Percentiles rank a stretch among this genome's conserved stretches.
These are phyloP conservation scores for Drosophila subquinaria DNA, from an alignment of 2,888 invertebrate species.

Conservation along the genomic window DNA sequence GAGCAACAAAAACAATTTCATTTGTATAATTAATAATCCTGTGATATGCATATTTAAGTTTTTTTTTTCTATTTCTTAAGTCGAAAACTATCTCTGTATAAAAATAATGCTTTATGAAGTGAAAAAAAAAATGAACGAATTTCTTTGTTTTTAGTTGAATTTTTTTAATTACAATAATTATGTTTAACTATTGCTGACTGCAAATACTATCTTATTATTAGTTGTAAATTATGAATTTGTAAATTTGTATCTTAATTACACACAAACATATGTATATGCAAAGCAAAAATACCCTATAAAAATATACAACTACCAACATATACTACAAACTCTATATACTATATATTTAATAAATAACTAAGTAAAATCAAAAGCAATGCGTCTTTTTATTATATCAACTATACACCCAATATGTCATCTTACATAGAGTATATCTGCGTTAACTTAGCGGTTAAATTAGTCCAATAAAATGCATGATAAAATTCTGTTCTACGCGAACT, in stretches of 20 bases:
- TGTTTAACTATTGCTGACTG: slow-evolving; percentile 3
- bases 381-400: no score
- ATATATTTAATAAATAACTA: slow-evolving; percentile 60
- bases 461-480: not conserved
- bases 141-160: slow-evolving; percentile 39
- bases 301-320: slow-evolving; percentile 20
- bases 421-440: not conserved
- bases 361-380: slow-evolving; percentile 30
- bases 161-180: slow-evolving; percentile 22
- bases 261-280: slow-evolving; percentile 33
- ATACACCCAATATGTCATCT: not conserved
- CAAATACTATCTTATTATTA: slow-evolving; percentile 17
- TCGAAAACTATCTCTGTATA: slow-evolving; percentile 19
- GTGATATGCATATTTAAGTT: slow-evolving; percentile 70
- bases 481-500: not conserved
- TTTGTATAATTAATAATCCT: slow-evolving; percentile 64
- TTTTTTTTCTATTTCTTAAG: slow-evolving; percentile 22
- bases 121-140: slow-evolving; percentile 49
- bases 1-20: slow-evolving; percentile 37
- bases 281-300: slow-evolving; percentile 57
- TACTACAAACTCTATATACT: slow-evolving; percentile 36
- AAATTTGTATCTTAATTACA: slow-evolving; percentile 24
- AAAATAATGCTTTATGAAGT: slow-evolving; percentile 26
- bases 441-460: not conserved
- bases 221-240: slow-evolving; percentile 13